Evolutionary conservation across 2,888 invertebrate species (phyloP), one percentile per base, ranked within the genome.

Genomic region (Cryptocephalus primarius): DNA sequence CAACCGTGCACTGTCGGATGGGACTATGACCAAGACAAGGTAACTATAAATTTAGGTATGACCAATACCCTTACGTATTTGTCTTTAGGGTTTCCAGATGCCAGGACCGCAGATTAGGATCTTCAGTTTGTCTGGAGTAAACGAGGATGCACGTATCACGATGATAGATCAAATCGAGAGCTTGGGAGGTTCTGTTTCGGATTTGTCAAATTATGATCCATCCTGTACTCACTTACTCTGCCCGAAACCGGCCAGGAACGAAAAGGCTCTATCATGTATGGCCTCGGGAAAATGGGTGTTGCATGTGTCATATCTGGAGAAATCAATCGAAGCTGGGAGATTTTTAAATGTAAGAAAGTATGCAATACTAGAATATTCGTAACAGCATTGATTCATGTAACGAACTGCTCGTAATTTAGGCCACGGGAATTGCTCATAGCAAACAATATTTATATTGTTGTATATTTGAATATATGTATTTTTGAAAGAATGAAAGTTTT

Each of bases 251-350:
- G 76, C 78, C 8, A 78, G 91, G 48, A 92, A 88, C 63, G 94
- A 94, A 73, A 93, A 93, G 72, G 80, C 88, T 71, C 72, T 95
- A 31, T 83, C 86, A 1, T 83, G 85, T 48, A 80, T 95, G 49
- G 92, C 94, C 0, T 78, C 87, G 0, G 94, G 95, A 12, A 83
- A 87, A 59, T 94, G 92, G 92, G 78, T 94, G 9, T 69, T 94
- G n/a, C 87, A 88, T 58, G 77, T 82, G 1, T 78, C 80, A 0
- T 95, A 90, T 60, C 69, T 93, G 1, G 77, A 79, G 6, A 75
- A 83, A 40, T 87, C 85, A 46, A 68, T 77, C 8, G 72, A 75
- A 31, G 72, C 71, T 1, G 77, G 78, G 0, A 60, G 61, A 48
- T 86, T 89, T 61, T 64, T 88, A 4, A 68, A 79, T 59, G 88